Conservation (phyloP, 2,888 invertebrate genomes). For the Napeogenes sylphis region DNA sequence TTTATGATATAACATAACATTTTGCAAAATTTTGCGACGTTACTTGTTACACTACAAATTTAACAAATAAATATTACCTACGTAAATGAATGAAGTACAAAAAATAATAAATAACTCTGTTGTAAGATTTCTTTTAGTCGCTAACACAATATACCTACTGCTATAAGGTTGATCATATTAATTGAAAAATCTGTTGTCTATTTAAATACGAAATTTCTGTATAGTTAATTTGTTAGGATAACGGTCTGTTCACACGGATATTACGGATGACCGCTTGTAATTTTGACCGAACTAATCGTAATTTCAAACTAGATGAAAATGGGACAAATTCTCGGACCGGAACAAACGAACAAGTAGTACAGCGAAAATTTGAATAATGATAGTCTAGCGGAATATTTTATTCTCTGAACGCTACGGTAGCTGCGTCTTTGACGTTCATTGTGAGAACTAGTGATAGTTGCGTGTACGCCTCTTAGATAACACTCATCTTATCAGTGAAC, state of each 20-base stretch:
- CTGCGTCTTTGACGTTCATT: conserved; percentile 44
- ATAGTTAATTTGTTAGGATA: conserved; percentile 49
- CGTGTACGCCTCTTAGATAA: conserved; percentile 4
- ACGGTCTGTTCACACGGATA: conserved; percentile 73
- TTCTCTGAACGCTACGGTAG: conserved; percentile 68
- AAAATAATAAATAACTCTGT: no score
- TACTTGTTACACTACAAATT: no score
- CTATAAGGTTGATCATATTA: no score
- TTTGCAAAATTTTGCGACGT: no score
- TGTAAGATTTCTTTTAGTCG: no score
- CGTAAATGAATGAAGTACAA: no score
- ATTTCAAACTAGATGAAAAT: conserved; percentile 71
- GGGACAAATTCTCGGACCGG: conserved; percentile 72
- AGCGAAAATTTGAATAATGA: conserved; percentile 76
- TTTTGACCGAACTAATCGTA: conserved; percentile 72
- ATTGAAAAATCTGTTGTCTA: neutral
- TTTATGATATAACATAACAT: no score
- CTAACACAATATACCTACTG: no score
- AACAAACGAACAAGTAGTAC: conserved; percentile 72
- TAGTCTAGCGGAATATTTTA: conserved; percentile 71
- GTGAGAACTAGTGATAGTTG: conserved; percentile 38
- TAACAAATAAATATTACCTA: no score
- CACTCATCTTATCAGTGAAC: neutral
- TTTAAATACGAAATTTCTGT: neutral
- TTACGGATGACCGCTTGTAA: conserved; percentile 71